phyloP scores from a whole-genome alignment of 2,797 vertebrate species.

The Delichon dasypus region DNA sequence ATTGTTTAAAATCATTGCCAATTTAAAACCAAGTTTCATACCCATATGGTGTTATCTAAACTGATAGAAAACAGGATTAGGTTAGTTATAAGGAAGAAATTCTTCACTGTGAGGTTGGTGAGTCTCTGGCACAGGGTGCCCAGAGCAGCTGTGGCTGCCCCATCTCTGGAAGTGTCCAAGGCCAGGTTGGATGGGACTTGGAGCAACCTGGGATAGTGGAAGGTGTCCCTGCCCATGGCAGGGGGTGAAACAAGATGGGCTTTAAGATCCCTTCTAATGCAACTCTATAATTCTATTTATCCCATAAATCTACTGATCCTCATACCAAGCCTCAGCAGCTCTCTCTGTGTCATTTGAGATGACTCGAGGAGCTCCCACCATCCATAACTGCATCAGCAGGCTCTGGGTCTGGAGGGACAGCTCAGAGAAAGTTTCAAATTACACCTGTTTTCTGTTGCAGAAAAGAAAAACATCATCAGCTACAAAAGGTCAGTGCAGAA shows the following conservation, averaged over 20 bases:
- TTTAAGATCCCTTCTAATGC: neutral
- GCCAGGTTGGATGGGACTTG: accelerated
- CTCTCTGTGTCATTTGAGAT: neutral
- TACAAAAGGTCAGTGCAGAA: slow-evolving; percentile 14
- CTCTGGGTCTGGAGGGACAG: neutral
- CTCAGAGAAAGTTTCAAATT: neutral
- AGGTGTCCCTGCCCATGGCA: neutral
- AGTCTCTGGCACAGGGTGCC: accelerated
- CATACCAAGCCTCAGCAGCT: neutral
- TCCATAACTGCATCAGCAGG: neutral
- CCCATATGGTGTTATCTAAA: neutral
- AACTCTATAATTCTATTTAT: neutral
- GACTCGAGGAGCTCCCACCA: neutral
- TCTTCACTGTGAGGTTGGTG: accelerated
- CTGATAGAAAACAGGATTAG: neutral
- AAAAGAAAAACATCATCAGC: neutral
- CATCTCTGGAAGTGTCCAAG: too few relatives aligned
- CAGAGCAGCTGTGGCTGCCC: neutral
- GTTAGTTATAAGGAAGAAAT: neutral
- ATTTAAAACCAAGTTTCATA: neutral
- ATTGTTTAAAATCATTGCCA: neutral
- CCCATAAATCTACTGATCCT: neutral
- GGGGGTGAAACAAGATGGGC: accelerated
- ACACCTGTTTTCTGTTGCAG: neutral
- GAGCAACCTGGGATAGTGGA: accelerated